Evolutionary conservation across 2,797 vertebrate species (phyloP), one percentile per base, ranked within the genome.

Genomic region (Cetoscarus ocellatus): DNA sequence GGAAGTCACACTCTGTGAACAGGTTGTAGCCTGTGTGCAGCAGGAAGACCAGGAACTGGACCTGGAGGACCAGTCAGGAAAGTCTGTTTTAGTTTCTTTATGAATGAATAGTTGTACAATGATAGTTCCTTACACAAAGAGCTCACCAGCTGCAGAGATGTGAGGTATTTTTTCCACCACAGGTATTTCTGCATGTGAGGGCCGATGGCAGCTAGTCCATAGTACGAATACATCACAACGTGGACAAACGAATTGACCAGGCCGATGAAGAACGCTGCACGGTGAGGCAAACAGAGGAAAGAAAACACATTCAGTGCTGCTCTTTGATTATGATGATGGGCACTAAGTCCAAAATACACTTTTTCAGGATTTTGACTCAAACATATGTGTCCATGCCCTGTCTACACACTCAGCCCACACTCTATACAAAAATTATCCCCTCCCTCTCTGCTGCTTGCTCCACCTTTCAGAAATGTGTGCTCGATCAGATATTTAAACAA

Each of bases 121-220:
- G 34, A 27, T 10, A 3, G 5, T 19, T 54, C 0, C 14, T 39
- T 1, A 35, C 40, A n/a, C 14, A 5, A 19, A 27, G 35, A 35
- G 18, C 95, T 95, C 91, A 99, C 97, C 95, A 99, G 86, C 83
- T 99, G 98, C 75, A 99, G 83, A 72, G 97, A 97, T 27, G 98
- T 99, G 84, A 99, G 93, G 83, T 99, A 99, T 44, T 93, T 89
- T 83, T 99, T 99, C 98, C 98, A 99, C 98, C 98, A 99, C 67
- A 99, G 93, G 75, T 98, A 99, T 65, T 96, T 98, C 88, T 98
- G 97, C 94, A 99, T 95, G 91, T 96, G 95, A 40, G 97, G 97
- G 38, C 98, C 98, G 6, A 98, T 91, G 0, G 96, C 97, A 58
- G 97, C 94, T 87, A 99, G 91, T 72, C 96, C 96, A 0, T 99